A percentile compares a stretch with the other conserved stretches of the same genome.
These are phyloP conservation scores for Axea sp. DNA, from an alignment of 2,888 invertebrate species.

Conservation along the genomic window DNA sequence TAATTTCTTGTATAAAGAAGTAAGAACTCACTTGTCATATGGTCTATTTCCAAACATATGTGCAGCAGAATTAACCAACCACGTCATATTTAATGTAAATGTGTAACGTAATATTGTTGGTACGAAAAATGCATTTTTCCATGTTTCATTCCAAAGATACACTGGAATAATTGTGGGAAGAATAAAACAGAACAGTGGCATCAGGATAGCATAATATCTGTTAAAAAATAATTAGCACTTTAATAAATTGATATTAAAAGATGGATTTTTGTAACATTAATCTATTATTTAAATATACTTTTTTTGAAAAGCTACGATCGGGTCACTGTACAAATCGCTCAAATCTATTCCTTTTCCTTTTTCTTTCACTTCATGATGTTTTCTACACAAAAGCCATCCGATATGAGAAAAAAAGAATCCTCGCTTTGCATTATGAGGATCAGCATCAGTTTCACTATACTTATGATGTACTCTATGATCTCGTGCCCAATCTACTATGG, in stretches of 20 bases:
- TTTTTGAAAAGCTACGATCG: constrained; percentile 92
- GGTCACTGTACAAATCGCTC: constrained; percentile 90
- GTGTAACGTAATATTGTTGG: constrained; percentile 87
- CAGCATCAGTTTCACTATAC: constrained; percentile 95
- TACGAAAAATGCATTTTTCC: constrained; percentile 84
- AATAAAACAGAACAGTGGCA: constrained; percentile 85
- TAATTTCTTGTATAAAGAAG: too few species aligned
- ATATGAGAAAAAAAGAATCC: constrained; percentile 98
- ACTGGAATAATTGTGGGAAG: constrained; percentile 87
- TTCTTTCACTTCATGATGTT: constrained; percentile 92
- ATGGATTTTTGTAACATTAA: too few species aligned
- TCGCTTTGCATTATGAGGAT: constrained; percentile 94
- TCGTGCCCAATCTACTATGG: constrained; percentile 88
- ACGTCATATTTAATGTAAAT: constrained; percentile 89
- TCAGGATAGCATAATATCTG: constrained; percentile 85
- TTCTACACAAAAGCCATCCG: constrained; percentile 94
- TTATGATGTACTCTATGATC: constrained; percentile 93
- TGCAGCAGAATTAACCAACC: constrained; percentile 94
- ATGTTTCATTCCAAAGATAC: constrained; percentile 85
- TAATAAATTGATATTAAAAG: too few species aligned
- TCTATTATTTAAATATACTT: too few species aligned
- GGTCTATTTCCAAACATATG: constrained; percentile 88
- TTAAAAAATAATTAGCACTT: too few species aligned
- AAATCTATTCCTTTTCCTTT: constrained; percentile 93
- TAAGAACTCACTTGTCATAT: constrained; percentile 84